Percentiles rank a stretch among this genome's conserved stretches.
phyloP scores from a whole-genome alignment of 1,140 invertebrate genomes.

The Scaptomyza hsui region DNA sequence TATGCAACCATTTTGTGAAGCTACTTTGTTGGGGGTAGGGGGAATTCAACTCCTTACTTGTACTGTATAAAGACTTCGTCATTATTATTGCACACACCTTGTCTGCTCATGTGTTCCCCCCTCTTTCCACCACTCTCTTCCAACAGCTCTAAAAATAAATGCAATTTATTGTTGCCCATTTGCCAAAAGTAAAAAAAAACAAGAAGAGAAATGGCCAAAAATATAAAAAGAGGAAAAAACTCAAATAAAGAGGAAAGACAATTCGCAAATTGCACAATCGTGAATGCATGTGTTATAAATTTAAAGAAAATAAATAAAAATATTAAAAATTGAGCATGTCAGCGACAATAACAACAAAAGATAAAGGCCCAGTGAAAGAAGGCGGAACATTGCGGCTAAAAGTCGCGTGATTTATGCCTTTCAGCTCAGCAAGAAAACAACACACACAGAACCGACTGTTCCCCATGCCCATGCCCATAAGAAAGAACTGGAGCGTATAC shows the following conservation, averaged over 20 bases:
- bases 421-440: not conserved
- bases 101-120: not conserved
- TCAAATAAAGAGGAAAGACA: conserved; percentile 23
- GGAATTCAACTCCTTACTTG: not conserved
- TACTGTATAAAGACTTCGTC: conserved; percentile 26
- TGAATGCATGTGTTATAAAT: conserved; percentile 50
- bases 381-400: conserved; percentile 44
- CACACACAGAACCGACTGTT: conserved; percentile 10
- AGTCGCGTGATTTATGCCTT: conserved; percentile 52
- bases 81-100: conserved; percentile 30
- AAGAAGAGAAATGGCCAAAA: conserved; percentile 11
- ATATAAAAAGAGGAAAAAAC: conserved; percentile 12
- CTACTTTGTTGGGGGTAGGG: conserved; percentile 9
- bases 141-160: conserved; percentile 33
- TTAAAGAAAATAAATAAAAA: conserved; percentile 31
- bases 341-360: conserved; percentile 33
- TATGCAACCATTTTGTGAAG: conserved; percentile 34
- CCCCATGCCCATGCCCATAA: not conserved
- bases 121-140: not conserved
- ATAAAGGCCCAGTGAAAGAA: conserved; percentile 45
- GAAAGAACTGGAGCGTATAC: too few species aligned
- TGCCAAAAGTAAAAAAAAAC: conserved; percentile 19
- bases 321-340: conserved; percentile 41
- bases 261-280: conserved; percentile 56
- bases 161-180: conserved; percentile 50